Evolutionary conservation across 2,797 vertebrate genomes (phyloP).

Genomic region (Carcharodon carcharias): DNA sequence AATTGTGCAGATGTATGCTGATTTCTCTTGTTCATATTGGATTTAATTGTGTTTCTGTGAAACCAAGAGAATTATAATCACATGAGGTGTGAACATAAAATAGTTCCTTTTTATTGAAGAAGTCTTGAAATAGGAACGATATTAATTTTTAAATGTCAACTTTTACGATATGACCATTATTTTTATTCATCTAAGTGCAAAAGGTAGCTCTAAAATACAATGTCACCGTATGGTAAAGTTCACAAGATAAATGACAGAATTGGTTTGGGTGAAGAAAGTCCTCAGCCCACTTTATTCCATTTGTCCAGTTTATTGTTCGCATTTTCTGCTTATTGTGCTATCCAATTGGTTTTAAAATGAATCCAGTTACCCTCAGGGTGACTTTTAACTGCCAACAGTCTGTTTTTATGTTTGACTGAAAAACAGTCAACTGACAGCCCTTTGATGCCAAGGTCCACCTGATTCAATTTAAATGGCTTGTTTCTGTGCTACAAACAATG

Average conservation of each 20-base stretch:
- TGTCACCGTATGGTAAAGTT: background rate
- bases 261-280: background rate
- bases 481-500: too few relatives aligned
- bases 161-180: background rate
- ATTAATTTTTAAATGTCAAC: background rate
- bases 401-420: background rate
- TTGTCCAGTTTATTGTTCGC: background rate
- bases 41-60: background rate
- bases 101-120: background rate
- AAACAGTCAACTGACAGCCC: background rate
- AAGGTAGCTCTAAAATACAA: background rate
- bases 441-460: background rate
- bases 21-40: background rate
- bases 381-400: background rate
- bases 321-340: background rate
- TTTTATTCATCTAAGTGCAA: background rate
- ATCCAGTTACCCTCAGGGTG: background rate
- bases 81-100: background rate
- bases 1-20: constrained; percentile 8
- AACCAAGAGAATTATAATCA: background rate
- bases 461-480: background rate
- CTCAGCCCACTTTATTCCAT: background rate
- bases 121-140: background rate
- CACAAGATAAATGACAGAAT: background rate
- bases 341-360: background rate